phyloP scores from a whole-genome alignment of 2,888 invertebrate species.

The Agrotis puta region DNA sequence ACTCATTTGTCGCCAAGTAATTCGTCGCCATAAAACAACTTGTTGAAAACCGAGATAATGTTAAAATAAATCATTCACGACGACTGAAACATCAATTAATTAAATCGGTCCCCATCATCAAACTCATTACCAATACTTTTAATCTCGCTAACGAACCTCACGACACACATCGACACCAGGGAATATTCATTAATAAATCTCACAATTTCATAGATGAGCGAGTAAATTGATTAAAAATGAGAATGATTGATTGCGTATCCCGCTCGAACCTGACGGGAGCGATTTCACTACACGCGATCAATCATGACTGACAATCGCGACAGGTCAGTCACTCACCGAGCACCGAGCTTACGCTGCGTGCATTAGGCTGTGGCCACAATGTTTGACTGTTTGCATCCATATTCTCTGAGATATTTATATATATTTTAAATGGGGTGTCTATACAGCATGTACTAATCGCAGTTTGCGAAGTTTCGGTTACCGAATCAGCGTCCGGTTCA shows the following conservation, averaged over 20 bases:
- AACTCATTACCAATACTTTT: slow-evolving; percentile 66
- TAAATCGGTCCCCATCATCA: slow-evolving; percentile 48
- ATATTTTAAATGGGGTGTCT: too few species aligned
- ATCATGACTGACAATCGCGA: slow-evolving; percentile 45
- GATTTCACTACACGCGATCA: slow-evolving; percentile 74
- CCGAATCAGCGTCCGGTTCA: too few species aligned
- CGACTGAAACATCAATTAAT: slow-evolving; percentile 49
- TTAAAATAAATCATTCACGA: slow-evolving; percentile 2
- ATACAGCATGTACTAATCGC: too few species aligned
- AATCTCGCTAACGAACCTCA: slow-evolving; percentile 68
- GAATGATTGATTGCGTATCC: slow-evolving; percentile 82
- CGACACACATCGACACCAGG: slow-evolving; percentile 49
- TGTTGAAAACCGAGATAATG: slow-evolving; percentile 32
- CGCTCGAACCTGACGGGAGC: slow-evolving; percentile 79
- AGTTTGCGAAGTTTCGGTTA: too few species aligned
- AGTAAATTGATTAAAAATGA: slow-evolving; percentile 85
- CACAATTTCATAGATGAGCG: slow-evolving; percentile 76
- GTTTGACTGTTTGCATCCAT: too few species aligned
- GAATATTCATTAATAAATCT: slow-evolving; percentile 61
- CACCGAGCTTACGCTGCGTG: slow-evolving; percentile 42
- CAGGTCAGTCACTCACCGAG: slow-evolving; percentile 52
- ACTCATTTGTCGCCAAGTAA: slow-evolving; percentile 12
- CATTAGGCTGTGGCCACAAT: slow-evolving; percentile 24
- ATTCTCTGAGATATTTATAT: too few species aligned
- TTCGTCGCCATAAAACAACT: slow-evolving; percentile 3